Percentiles rank a stretch among this genome's conserved stretches.
Evolutionary conservation across 2,888 invertebrate genomes (phyloP).

Genomic region (Tillus elongatus): DNA sequence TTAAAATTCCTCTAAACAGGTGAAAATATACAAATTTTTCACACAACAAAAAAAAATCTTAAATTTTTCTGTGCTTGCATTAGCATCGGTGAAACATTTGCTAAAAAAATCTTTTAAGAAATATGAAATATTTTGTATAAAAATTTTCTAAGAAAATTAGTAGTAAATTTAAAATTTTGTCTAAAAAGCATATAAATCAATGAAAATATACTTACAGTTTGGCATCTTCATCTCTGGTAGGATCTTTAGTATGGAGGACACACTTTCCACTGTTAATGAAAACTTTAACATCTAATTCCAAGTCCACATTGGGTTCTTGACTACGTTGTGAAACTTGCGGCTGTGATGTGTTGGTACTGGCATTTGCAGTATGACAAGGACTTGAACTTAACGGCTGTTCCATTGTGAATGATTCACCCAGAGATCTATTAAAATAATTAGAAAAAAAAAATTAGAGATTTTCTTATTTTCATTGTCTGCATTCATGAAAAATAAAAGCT

Average conservation of each 20-base stretch:
- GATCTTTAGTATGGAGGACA: conserved; percentile 87
- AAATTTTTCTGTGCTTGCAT: too few relatives aligned
- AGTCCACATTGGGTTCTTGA: conserved; percentile 86
- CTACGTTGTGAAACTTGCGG: conserved; percentile 42
- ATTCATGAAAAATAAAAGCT: too few relatives aligned
- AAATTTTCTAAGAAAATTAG: too few relatives aligned
- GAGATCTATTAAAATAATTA: too few relatives aligned
- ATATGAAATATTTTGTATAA: too few relatives aligned
- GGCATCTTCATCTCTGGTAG: conserved; percentile 56
- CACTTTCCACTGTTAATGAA: conserved; percentile 95
- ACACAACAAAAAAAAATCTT: too few relatives aligned
- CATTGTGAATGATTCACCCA: conserved; percentile 24
- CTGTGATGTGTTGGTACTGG: conserved; percentile 20
- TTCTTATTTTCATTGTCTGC: too few relatives aligned
- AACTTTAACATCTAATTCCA: conserved; percentile 92
- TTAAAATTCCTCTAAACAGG: too few relatives aligned
- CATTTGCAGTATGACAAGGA: conserved; percentile 19
- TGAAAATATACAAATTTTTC: too few relatives aligned
- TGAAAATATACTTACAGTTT: conserved; percentile 41
- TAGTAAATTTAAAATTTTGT: conserved; percentile 5
- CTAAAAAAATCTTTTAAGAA: too few relatives aligned
- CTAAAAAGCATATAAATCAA: conserved; percentile 16
- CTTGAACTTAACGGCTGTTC: conserved; percentile 23
- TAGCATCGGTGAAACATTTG: too few relatives aligned
- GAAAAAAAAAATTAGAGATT: too few relatives aligned